A percentile compares a stretch with the other conserved stretches of the same genome.
Conservation (phyloP, 2,797 vertebrate species). For the Oreochromis grahami region DNA sequence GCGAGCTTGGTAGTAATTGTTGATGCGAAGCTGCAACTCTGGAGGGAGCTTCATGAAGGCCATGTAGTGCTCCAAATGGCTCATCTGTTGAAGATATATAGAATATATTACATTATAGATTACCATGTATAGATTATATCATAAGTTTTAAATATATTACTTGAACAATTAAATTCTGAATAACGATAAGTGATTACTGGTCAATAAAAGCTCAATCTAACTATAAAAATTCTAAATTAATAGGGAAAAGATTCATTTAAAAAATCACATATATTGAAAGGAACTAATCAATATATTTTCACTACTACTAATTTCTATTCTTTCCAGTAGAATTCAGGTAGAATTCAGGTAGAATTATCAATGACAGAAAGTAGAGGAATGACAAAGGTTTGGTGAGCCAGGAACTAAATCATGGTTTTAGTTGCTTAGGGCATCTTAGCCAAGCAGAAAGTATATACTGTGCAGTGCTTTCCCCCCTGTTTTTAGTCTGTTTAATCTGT, state of each 20-base stretch:
- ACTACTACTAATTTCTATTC: neutral
- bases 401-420: neutral
- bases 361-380: neutral
- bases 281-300: neutral
- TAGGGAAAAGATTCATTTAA: neutral
- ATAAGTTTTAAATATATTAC: neutral
- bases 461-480: neutral
- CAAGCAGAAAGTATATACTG: neutral
- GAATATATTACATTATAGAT: neutral
- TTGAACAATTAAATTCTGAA: neutral
- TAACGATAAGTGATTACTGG: neutral
- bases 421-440: neutral
- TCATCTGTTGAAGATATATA: conserved; percentile 56
- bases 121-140: neutral
- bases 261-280: neutral
- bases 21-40: conserved; percentile 74
- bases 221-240: neutral
- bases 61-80: conserved; percentile 80
- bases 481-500: neutral
- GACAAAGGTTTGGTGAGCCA: neutral
- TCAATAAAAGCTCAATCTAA: neutral
- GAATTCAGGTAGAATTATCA: neutral
- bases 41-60: conserved; percentile 79
- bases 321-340: neutral
- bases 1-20: conserved; percentile 75